Base-by-base conservation (phyloP, 1,140 invertebrate genomes). In the Bombus superbus region DNA sequence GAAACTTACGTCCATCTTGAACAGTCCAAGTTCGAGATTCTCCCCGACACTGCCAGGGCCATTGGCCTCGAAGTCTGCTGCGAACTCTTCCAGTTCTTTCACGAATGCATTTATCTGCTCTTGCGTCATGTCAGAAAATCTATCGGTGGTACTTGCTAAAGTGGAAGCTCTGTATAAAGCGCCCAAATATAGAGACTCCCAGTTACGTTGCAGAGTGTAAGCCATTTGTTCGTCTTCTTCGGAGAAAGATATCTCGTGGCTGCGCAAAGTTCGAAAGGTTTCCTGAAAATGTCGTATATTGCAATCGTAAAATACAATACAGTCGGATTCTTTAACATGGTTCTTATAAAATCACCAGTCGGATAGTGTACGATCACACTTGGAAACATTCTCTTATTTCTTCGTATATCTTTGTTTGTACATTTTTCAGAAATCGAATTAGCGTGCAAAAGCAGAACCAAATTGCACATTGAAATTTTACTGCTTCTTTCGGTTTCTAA, bases 41-140 rank as follows among this genome's bases (percentile, higher is more conserved):
- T 97, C 94, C 0, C 96, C 97, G 47, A 98, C 97, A 71, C 97
- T 96, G 9, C 97, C 97, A 0, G 98, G 98, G 0, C 98, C 98
- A 89, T 97, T 96, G 0, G 91, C 92, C 83, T 97, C 96, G 92
- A 98, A 98, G 92, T 97, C 96, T 85, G 97, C 96, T 1, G 97
- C 95, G 93, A 98, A 98, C 1, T 96, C 95, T 15, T 95, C 94
- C 44, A 98, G 93, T 89, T 97, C 96, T 25, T 95, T 93, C 40
- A 96, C 94, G 95, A 98, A 98, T 22, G 96, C 96, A 28, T 96
- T 94, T 87, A 98, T 98, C 93, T 98, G 96, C 0, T 96, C 94
- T 42, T 96, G 92, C 47, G 97, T 98, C 89, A 98, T 94, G 87
- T 97, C 96, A 32, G 97, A 97, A 94, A 98, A 99, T 90, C 97